Evolutionary conservation across 2,113 vertebrate species (phyloP), one percentile per base, ranked within the genome.

Genomic region (Asarcornis scutulata): DNA sequence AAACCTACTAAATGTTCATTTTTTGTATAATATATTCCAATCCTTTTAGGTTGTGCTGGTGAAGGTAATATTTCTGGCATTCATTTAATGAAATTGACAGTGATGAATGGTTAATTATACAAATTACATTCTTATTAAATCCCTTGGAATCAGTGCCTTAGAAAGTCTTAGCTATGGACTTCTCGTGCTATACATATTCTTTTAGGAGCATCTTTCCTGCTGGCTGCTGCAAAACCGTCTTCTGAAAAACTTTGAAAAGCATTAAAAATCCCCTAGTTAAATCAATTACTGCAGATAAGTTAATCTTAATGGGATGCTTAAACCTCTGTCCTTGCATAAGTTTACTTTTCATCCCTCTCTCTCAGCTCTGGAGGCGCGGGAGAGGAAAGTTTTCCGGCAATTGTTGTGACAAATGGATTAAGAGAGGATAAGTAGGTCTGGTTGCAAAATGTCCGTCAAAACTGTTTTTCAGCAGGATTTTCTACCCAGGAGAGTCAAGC

Each of bases 81-180:
- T 98, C 98, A 97, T 97, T 98, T 98, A 98, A 98, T 98, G 97
- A 97, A 98, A 98, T 93, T 98, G 98, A 98, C 98, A 98, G 98
- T 98, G 98, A 98, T 98, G 98, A 98, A 98, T 98, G 97, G 97
- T 97, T 98, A 98, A 98, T 98, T 98, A 98, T 97, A 98, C 97
- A 98, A 98, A 98, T 98, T 98, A 98, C 97, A 96, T 98, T 98
- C 98, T 98, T 98, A 98, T 98, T 98, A 98, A 98, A 98, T 98
- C 98, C 98, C 97, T 86, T 97, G 97, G 97, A 98, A 98, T 98
- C 97, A 15, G 91, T 94, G 97, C 98, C 93, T 97, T 96, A 97
- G 97, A 98, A 97, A 97, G 97, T 97, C 95, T 97, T 97, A 97
- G 97, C 98, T 97, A 68, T 96, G 97, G 97, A 98, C 97, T 98